These are phyloP conservation scores for Andrena bucephala DNA, from an alignment of 2,888 invertebrate genomes.

Conservation along the genomic window DNA sequence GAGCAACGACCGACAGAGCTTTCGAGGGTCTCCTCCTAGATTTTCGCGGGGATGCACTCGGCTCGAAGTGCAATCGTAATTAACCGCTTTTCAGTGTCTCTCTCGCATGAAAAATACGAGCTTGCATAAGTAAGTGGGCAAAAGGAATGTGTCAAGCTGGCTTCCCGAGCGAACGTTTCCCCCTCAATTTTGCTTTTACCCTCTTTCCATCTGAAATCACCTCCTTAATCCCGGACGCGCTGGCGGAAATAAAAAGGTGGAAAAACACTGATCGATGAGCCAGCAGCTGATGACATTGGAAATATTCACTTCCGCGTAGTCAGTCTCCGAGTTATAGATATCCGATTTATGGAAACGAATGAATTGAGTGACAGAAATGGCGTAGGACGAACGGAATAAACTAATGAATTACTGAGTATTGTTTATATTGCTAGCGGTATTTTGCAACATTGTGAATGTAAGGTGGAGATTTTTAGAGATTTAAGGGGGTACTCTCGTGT, in stretches of 20 bases:
- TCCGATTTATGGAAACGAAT: not conserved
- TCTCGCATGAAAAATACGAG: conserved; percentile 72
- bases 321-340: not conserved
- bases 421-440: no score
- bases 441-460: no score
- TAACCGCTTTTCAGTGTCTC: conserved; percentile 72
- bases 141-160: conserved; percentile 64
- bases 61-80: conserved; percentile 74
- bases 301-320: conserved; percentile 6
- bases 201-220: conserved; percentile 11
- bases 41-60: conserved; percentile 65
- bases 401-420: no score
- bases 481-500: no score
- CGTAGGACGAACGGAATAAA: no score
- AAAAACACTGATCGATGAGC: conserved; percentile 21
- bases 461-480: no score
- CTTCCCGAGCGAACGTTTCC: conserved; percentile 34
- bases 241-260: not conserved
- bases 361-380: no score
- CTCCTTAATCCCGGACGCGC: conserved; percentile 29
- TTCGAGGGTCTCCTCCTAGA: conserved; percentile 54
- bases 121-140: conserved; percentile 70
- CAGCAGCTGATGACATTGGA: not conserved
- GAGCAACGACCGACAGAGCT: conserved; percentile 61
- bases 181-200: conserved; percentile 46